Percentiles rank a stretch among this genome's conserved stretches.
phyloP scores from a whole-genome alignment of 2,888 invertebrate species.

The Hyposoter dolosus region DNA sequence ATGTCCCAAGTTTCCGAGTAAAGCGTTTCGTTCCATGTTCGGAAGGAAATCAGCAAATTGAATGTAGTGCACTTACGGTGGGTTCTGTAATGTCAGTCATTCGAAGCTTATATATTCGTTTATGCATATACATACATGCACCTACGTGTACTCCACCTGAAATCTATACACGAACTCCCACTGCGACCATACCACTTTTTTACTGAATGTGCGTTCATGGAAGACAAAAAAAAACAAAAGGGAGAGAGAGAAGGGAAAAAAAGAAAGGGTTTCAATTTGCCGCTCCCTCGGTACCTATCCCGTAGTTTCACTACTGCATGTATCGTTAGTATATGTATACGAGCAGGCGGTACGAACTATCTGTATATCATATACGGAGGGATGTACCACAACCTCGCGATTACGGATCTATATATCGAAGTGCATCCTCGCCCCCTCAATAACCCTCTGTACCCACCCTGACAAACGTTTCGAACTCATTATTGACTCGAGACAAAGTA shows the following conservation, averaged over 20 bases:
- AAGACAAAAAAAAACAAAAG: slow-evolving; percentile 47
- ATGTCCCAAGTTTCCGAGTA: slow-evolving; percentile 67
- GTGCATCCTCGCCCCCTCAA: slow-evolving; percentile 52
- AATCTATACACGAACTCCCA: slow-evolving; percentile 1
- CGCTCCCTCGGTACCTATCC: slow-evolving; percentile 55
- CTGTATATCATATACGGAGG: slow-evolving; percentile 36
- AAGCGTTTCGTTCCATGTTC: slow-evolving; percentile 64
- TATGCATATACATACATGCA: slow-evolving; percentile 31
- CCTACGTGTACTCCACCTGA: not conserved
- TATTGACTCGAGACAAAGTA: slow-evolving; percentile 61
- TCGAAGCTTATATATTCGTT: slow-evolving; percentile 65
- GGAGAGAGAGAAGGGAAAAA: not conserved
- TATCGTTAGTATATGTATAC: slow-evolving; percentile 43
- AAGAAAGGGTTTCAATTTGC: slow-evolving; percentile 72
- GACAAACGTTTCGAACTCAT: slow-evolving; percentile 57
- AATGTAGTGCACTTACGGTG: slow-evolving; percentile 72
- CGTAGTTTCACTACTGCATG: slow-evolving; percentile 42
- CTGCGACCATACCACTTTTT: slow-evolving; percentile 36
- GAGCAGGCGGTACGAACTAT: slow-evolving; percentile 12
- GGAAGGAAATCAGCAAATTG: slow-evolving; percentile 76
- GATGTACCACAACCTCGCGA: slow-evolving; percentile 58
- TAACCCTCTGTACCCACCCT: slow-evolving; percentile 48
- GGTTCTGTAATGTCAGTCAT: slow-evolving; percentile 73
- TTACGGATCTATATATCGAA: slow-evolving; percentile 61
- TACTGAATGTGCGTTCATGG: slow-evolving; percentile 57